A percentile compares a stretch with the other conserved stretches of the same genome.
These are phyloP conservation scores for Cheilosia soror DNA, from an alignment of 2,888 invertebrate genomes.

Conservation along the genomic window DNA sequence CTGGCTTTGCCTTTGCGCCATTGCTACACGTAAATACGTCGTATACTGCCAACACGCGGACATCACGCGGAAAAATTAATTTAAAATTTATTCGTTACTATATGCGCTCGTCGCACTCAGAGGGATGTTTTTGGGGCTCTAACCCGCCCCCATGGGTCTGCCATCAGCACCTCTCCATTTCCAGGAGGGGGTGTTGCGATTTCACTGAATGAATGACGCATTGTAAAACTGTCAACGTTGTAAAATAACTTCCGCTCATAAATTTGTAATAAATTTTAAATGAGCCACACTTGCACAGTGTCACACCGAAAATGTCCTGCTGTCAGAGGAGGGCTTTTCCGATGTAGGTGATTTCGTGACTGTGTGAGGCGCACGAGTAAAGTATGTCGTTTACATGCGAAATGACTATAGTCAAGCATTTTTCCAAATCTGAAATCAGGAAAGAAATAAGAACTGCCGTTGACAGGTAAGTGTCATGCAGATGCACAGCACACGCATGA, in stretches of 20 bases:
- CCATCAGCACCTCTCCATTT: constrained; percentile 16
- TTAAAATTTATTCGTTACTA: constrained; percentile 67
- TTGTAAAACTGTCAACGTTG: constrained; percentile 74
- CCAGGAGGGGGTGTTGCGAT: constrained; percentile 36
- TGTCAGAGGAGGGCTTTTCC: neutral
- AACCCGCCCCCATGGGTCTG: neutral
- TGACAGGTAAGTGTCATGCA: constrained; percentile 63
- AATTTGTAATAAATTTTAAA: constrained; percentile 74
- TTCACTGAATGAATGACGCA: constrained; percentile 67
- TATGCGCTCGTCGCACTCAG: neutral
- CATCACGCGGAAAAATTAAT: constrained; percentile 64
- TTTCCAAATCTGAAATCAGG: constrained; percentile 13
- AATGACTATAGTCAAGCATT: constrained; percentile 42
- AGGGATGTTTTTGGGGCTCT: neutral
- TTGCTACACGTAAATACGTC: neutral
- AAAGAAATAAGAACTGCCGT: constrained; percentile 42
- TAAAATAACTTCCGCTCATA: constrained; percentile 75
- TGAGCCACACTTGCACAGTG: constrained; percentile 63
- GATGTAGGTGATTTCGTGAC: constrained; percentile 20
- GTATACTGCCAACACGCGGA: constrained; percentile 12
- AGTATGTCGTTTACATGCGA: constrained; percentile 69
- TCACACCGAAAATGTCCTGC: constrained; percentile 33
- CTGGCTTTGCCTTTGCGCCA: constrained; percentile 35
- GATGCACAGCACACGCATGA: neutral
- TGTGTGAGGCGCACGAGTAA: constrained; percentile 9